Evolutionary conservation across 2,797 vertebrate genomes (phyloP).

Genomic region (Pseudochirops corinnae): DNA sequence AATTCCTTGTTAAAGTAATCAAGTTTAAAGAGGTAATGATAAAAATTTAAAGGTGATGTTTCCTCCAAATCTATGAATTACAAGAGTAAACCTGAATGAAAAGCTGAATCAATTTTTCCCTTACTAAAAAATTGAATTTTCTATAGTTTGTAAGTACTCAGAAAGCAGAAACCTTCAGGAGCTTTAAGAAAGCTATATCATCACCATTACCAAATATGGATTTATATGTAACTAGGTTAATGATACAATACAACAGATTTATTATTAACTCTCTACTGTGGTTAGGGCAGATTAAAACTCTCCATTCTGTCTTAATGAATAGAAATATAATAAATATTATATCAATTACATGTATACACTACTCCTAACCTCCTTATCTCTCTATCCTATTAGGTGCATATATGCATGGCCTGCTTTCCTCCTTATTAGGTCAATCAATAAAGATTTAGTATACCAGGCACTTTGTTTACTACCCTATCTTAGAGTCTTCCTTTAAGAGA

Average conservation of each 20-base stretch:
- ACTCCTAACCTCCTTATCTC: neutral
- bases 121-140: neutral
- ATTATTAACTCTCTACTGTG: neutral
- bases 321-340: neutral
- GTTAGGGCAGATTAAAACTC: neutral
- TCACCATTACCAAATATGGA: neutral
- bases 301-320: neutral
- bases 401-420: neutral
- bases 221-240: neutral
- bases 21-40: neutral
- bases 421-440: neutral
- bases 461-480: neutral
- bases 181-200: neutral
- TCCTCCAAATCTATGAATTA: conserved; percentile 11
- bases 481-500: neutral
- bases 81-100: conserved; percentile 13
- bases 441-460: neutral
- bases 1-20: neutral
- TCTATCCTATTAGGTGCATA: neutral
- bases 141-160: neutral
- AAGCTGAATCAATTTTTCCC: neutral
- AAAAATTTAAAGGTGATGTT: neutral
- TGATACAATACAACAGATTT: neutral
- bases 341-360: neutral
- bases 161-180: conserved; percentile 1